A percentile compares a stretch with the other conserved stretches of the same genome.
These are phyloP conservation scores for Gadopsis marmoratus DNA, from an alignment of 2,797 vertebrate genomes.

Conservation along the genomic window DNA sequence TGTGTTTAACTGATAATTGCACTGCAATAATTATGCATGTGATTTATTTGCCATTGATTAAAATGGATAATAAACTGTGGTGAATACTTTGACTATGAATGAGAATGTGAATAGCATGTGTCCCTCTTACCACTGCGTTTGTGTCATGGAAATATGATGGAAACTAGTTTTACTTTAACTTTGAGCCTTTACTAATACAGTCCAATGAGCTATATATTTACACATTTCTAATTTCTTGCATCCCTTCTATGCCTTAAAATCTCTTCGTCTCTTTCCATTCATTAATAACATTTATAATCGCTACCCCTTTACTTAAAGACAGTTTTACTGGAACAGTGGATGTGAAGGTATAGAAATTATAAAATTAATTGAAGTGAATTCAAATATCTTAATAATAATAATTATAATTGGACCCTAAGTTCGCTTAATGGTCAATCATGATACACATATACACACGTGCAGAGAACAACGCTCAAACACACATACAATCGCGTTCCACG, in stretches of 20 bases:
- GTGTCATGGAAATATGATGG: slow-evolving; percentile 30
- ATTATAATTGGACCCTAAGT: too few relatives aligned
- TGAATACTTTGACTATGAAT: slow-evolving; percentile 44
- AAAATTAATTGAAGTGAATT: slow-evolving; percentile 62
- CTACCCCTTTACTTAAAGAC: slow-evolving; percentile 13
- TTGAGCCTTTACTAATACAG: slow-evolving; percentile 34
- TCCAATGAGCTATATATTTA: slow-evolving; percentile 56
- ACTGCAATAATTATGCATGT: slow-evolving; percentile 62
- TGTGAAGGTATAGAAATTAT: slow-evolving; percentile 44
- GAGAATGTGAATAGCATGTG: slow-evolving; percentile 42
- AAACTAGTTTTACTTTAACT: slow-evolving; percentile 27
- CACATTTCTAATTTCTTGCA: slow-evolving; percentile 32
- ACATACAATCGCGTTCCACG: too few relatives aligned
- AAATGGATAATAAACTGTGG: slow-evolving; percentile 45
- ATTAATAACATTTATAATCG: slow-evolving; percentile 39
- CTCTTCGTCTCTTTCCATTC: slow-evolving; percentile 32
- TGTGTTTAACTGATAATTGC: slow-evolving; percentile 74
- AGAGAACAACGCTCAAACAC: too few relatives aligned
- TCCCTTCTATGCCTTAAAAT: slow-evolving; percentile 37
- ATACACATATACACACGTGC: too few relatives aligned
- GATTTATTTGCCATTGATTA: slow-evolving; percentile 46
- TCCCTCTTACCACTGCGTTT: slow-evolving; percentile 21
- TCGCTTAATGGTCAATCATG: too few relatives aligned
- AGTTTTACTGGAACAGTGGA: slow-evolving; percentile 43
- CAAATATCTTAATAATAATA: slow-evolving; percentile 54